Evolutionary conservation across 2,888 invertebrate species (phyloP), one percentile per base, ranked within the genome.

Genomic region (Fissipunctia ypsillon): DNA sequence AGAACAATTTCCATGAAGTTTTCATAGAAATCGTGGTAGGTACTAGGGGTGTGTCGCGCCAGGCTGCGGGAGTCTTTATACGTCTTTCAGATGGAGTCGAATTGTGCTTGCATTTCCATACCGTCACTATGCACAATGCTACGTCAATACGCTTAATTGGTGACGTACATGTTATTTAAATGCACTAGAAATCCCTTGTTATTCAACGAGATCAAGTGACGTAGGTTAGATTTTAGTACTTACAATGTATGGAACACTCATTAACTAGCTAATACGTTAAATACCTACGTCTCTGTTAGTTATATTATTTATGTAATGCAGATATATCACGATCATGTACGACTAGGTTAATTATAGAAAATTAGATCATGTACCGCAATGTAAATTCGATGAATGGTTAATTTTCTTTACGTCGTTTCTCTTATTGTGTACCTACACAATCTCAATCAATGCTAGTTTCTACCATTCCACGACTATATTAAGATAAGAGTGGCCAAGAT

Each of bases 151-250:
- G 50, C 41, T 41, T 16, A 41, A 64, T 48, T 2, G 3, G 31
- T 73, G 75, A 74, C 48, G 48, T 35, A 50, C 3, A 16, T 25
- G 12, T 56, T 12, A 35, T 75, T 41, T 28, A 35, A 74, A 75
- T 56, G 28, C 16, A 48, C 16, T 41, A 48, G 28, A 64, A 63
- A 25, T 7, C 10, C 45, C 16, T 25, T 56, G 16, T 72, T 22
- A 45, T 10, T 59, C 16, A 2, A 72, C 22, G 25, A 60, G 25
- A 52, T 54, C 7, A 3, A n/a, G 38, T 64, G 48, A 64, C 43
- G 35, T 65, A 31, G 9, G 4, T 28, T 41, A 2, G 16, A 16
- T 35, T 25, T 48, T 64, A 35, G 16, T 54, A 70, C 28, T 12
- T 31, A 64, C 31, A 31, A 0, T 16, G 9, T 28, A 16, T 45